These are phyloP conservation scores for Sparidentex hasta DNA, from an alignment of 2,797 vertebrate species.

Conservation along the genomic window DNA sequence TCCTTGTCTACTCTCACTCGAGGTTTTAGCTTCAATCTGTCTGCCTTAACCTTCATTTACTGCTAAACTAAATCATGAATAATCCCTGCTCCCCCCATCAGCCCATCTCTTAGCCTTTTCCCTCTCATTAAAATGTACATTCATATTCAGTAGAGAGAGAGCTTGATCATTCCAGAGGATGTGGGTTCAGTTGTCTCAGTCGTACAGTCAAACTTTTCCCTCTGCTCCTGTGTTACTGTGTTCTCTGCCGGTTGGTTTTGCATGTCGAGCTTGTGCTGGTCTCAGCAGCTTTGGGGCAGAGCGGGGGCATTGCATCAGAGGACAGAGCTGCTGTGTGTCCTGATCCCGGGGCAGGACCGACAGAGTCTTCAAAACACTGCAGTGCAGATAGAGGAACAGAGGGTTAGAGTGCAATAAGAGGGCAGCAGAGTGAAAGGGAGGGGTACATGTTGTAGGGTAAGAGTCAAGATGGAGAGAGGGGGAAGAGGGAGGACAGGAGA, in stretches of 20 bases:
- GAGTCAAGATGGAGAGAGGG: constrained; percentile 1
- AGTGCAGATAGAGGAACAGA: constrained; percentile 41
- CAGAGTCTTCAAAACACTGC: constrained; percentile 49
- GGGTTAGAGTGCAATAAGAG: constrained; percentile 24
- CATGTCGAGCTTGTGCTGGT: constrained; percentile 49
- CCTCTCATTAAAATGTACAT: constrained; percentile 12
- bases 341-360: constrained; percentile 47
- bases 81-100: constrained; percentile 15
- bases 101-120: not conserved
- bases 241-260: constrained; percentile 49
- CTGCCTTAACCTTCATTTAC: constrained; percentile 33
- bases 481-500: not conserved
- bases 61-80: constrained; percentile 34
- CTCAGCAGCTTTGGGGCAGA: constrained; percentile 67
- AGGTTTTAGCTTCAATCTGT: constrained; percentile 41
- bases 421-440: constrained; percentile 13
- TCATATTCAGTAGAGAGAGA: constrained; percentile 3
- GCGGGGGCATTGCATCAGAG: constrained; percentile 46
- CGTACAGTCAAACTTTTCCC: not conserved
- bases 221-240: constrained; percentile 25
- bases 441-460: not conserved
- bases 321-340: constrained; percentile 35
- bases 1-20: constrained; percentile 21
- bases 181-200: not conserved
- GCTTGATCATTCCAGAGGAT: constrained; percentile 17